Conservation (phyloP, 2,113 vertebrate genomes). For the Emydura subglobosa region DNA sequence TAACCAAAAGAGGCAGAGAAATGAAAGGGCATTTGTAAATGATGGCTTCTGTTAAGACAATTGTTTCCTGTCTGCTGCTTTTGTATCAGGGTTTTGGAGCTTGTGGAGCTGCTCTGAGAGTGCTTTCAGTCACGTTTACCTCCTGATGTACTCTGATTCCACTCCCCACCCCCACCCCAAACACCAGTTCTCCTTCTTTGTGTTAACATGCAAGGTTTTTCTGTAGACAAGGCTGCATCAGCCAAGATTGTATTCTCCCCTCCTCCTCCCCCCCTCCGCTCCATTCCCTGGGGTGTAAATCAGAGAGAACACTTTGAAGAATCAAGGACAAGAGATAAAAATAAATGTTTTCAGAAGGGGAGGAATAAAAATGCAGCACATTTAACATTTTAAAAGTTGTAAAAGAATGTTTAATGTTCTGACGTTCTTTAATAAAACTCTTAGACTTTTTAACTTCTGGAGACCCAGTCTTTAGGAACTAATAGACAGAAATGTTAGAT, state of each 20-base stretch:
- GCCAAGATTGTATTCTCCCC: not conserved
- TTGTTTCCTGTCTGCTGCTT: slow-evolving; percentile 39
- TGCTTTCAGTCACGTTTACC: slow-evolving; percentile 51
- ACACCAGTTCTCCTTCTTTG: slow-evolving; percentile 42
- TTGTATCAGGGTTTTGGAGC: slow-evolving; percentile 30
- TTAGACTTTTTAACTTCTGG: not conserved
- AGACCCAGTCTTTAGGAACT: not conserved
- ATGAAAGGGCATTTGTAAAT: slow-evolving; percentile 6
- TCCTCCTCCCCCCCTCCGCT: not conserved
- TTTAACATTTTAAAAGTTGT: not conserved
- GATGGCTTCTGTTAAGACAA: slow-evolving; percentile 3
- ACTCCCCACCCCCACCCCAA: slow-evolving; percentile 3
- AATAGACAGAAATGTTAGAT: not conserved
- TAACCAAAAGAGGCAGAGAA: slow-evolving; percentile 13
- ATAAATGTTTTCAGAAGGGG: not conserved
- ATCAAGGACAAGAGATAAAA: not conserved
- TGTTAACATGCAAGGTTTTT: not conserved
- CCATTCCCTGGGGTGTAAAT: not conserved
- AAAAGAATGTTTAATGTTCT: not conserved
- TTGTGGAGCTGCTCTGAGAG: slow-evolving; percentile 49
- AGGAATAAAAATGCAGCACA: accelerated
- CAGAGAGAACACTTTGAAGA: not conserved
- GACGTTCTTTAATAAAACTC: not conserved
- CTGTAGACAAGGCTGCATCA: not conserved
- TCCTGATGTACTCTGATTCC: not conserved